Percentiles rank a stretch among this genome's conserved stretches.
Evolutionary conservation across 1,140 invertebrate species (phyloP).

Genomic region (Chironomus striatipennis): DNA sequence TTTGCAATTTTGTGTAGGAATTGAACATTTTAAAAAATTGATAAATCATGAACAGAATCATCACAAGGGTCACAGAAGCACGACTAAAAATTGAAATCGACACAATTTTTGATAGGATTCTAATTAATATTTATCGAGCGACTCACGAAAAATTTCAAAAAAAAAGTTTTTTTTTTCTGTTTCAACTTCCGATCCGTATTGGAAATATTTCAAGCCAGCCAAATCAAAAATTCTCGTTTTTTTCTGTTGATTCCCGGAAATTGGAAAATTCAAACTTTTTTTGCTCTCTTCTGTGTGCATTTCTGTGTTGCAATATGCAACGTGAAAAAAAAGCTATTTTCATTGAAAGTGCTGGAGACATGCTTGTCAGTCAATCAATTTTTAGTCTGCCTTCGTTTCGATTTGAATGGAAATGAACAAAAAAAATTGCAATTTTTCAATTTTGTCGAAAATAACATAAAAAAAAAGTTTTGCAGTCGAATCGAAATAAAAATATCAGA

Average conservation of each 20-base stretch:
- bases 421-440: not conserved
- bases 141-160: not conserved
- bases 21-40: too few relatives aligned
- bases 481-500: too few relatives aligned
- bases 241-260: constrained; percentile 7
- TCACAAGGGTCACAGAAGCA: too few relatives aligned
- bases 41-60: too few relatives aligned
- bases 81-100: not conserved
- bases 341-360: not conserved
- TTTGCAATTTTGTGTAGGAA: too few relatives aligned
- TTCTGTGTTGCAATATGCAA: not conserved
- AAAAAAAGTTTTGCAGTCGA: too few relatives aligned
- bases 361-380: constrained; percentile 1
- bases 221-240: not conserved
- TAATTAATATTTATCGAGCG: constrained; percentile 1
- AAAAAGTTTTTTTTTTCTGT: not conserved
- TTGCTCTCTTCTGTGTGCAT: not conserved
- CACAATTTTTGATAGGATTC: constrained; percentile 22
- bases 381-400: not conserved
- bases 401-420: not conserved
- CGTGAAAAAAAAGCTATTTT: too few relatives aligned
- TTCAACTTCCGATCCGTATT: constrained; percentile 15
- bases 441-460: too few relatives aligned
- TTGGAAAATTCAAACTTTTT: not conserved
- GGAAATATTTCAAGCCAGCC: constrained; percentile 17